Conservation (phyloP, 2,113 vertebrate genomes). For the Pedetes capensis region DNA sequence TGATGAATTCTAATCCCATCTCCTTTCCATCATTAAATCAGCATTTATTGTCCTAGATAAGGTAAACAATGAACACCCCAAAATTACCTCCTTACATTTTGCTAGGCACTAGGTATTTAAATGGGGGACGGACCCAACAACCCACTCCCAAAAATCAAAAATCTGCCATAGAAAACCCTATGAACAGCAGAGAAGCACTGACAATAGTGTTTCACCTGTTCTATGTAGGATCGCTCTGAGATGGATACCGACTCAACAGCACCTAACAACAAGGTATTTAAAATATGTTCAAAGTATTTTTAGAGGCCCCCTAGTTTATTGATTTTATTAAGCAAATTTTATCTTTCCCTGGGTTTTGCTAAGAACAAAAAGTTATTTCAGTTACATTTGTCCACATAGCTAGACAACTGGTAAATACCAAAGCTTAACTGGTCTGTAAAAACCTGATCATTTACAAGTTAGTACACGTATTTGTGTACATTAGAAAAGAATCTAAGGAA, state of each 20-base stretch:
- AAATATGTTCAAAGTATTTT: no score
- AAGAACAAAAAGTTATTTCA: background rate
- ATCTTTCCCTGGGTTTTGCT: background rate
- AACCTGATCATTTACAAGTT: background rate
- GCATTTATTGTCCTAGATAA: background rate
- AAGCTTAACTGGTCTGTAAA: background rate
- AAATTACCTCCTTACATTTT: conserved; percentile 18
- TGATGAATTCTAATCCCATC: background rate
- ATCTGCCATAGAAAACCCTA: no score
- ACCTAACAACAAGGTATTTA: no score
- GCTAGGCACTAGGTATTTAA: background rate
- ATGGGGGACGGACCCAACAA: no score
- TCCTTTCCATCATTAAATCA: background rate
- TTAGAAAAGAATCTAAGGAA: background rate
- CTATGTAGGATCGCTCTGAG: no score
- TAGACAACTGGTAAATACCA: background rate
- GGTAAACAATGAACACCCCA: background rate
- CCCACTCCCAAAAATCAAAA: no score
- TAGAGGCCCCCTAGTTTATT: background rate
- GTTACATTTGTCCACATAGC: background rate
- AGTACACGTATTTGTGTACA: background rate
- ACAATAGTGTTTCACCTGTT: no score
- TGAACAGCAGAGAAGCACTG: no score
- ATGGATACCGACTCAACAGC: no score
- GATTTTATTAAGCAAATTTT: background rate